phyloP scores from a whole-genome alignment of 2,888 invertebrate genomes.

The Alentia gelatinosa region DNA sequence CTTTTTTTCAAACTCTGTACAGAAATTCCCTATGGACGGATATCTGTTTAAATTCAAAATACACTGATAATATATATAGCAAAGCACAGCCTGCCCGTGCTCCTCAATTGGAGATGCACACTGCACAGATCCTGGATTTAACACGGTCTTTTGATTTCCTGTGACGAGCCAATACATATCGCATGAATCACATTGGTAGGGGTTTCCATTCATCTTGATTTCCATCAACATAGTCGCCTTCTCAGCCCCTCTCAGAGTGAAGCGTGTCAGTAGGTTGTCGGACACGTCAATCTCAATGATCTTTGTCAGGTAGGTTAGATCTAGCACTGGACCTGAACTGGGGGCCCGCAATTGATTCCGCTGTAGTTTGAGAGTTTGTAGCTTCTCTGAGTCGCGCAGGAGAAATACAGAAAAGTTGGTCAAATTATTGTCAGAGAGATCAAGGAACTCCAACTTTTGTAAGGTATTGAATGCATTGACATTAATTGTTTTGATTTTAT shows the following conservation, averaged over 20 bases:
- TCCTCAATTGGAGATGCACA: background rate
- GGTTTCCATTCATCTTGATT: background rate
- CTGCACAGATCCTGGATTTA: background rate
- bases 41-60: background rate
- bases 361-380: background rate
- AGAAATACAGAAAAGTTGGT: background rate
- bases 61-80: background rate
- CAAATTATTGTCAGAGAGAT: background rate
- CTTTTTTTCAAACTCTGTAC: background rate
- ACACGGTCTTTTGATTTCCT: background rate
- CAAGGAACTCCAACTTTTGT: background rate
- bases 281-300: background rate
- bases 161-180: background rate
- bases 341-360: background rate
- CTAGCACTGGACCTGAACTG: background rate
- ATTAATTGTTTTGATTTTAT: background rate
- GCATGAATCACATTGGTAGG: background rate
- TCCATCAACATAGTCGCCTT: background rate
- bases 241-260: background rate
- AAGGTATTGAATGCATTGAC: background rate
- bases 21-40: constrained; percentile 8
- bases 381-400: background rate
- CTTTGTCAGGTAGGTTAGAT: background rate
- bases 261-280: background rate
- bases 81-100: background rate